Percentiles rank a stretch among this genome's conserved stretches.
These are phyloP conservation scores for Omphaloscelis lunosa DNA, from an alignment of 2,888 invertebrate genomes.

Conservation along the genomic window DNA sequence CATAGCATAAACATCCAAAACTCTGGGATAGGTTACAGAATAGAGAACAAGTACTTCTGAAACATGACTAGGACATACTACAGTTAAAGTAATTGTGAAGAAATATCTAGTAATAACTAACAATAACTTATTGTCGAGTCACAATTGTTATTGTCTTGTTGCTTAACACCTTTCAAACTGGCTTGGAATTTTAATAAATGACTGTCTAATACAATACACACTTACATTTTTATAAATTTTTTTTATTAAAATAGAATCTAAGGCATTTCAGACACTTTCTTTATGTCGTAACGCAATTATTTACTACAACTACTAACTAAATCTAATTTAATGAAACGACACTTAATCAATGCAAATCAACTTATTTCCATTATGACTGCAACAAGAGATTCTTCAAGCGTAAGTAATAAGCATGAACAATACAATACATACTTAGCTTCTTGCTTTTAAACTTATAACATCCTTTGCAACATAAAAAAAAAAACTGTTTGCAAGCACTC, in stretches of 20 bases:
- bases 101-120: background rate
- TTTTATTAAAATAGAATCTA: no score
- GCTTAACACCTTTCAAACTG: background rate
- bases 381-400: background rate
- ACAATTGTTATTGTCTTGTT: constrained; percentile 1
- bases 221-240: constrained; percentile 1
- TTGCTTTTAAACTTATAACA: background rate
- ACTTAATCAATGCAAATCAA: background rate
- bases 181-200: background rate
- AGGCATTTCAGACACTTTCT: background rate
- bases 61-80: background rate
- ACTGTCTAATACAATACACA: background rate
- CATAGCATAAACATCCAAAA: background rate
- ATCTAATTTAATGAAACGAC: background rate
- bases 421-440: background rate
- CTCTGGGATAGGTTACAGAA: background rate
- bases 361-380: background rate
- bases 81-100: background rate
- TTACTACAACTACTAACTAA: background rate
- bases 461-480: background rate
- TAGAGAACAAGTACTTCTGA: background rate
- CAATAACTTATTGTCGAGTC: constrained; percentile 11
- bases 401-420: background rate
- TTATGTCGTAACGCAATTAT: background rate
- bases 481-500: background rate